These are phyloP conservation scores for Stramonita haemastoma DNA, from an alignment of 2,888 invertebrate species.

Conservation along the genomic window DNA sequence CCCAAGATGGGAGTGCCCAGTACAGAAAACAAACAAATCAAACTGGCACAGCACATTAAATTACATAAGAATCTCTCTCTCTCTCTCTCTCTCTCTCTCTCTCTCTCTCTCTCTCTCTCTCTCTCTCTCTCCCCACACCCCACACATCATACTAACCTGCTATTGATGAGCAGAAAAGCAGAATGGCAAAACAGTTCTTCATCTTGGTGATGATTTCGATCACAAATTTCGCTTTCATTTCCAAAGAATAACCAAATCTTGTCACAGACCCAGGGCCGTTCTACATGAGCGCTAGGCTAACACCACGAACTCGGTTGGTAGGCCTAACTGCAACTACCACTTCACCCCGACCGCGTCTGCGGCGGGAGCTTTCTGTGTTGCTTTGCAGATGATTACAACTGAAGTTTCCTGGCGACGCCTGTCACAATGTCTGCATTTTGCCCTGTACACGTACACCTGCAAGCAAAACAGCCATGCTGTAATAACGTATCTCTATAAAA, in stretches of 20 bases:
- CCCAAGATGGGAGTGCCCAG: no score
- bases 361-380: neutral
- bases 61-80: no score
- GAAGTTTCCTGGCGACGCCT: neutral
- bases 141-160: slow-evolving; percentile 20
- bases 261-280: neutral
- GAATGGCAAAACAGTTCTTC: slow-evolving; percentile 2
- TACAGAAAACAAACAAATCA: no score
- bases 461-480: neutral
- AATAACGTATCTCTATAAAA: neutral
- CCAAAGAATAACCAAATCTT: neutral
- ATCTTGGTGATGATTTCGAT: slow-evolving; percentile 24
- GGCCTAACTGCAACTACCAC: slow-evolving; percentile 16
- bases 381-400: neutral
- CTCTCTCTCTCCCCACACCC: neutral
- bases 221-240: slow-evolving; percentile 16
- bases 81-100: neutral
- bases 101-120: neutral
- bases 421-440: slow-evolving; percentile 38
- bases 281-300: neutral
- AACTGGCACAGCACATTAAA: no score
- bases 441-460: slow-evolving; percentile 8
- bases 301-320: neutral
- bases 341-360: slow-evolving; percentile 22
- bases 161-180: slow-evolving; percentile 24